Evolutionary conservation across 2,797 vertebrate genomes (phyloP).

Genomic region (Falco peregrinus): DNA sequence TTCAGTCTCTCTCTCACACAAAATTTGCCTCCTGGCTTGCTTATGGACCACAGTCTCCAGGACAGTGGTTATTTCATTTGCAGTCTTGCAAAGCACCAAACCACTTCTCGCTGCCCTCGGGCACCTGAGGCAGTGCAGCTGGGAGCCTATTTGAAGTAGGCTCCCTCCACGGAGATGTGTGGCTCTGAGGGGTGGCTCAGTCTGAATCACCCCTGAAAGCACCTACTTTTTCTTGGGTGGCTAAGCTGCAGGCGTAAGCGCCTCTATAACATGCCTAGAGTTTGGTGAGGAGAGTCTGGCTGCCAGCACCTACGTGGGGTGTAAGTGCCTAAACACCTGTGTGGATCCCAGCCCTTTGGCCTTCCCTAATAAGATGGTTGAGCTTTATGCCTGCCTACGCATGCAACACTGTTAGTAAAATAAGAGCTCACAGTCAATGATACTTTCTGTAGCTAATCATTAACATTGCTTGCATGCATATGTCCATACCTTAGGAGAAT

Average conservation of each 20-base stretch:
- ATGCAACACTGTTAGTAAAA: not conserved
- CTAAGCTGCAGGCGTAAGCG: not conserved
- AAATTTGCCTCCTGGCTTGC: not conserved
- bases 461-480: not conserved
- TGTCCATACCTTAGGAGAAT: not conserved
- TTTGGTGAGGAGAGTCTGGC: not conserved
- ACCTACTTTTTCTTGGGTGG: not conserved
- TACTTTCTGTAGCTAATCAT: not conserved
- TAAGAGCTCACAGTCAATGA: not conserved
- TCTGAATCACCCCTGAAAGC: not conserved
- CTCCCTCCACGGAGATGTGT: rapidly evolving
- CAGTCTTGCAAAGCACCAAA: not conserved
- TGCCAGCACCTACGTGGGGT: rapidly evolving
- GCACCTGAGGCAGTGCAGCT: rapidly evolving
- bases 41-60: not conserved
- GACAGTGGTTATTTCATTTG: not conserved
- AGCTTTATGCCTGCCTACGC: not conserved
- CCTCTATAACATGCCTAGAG: rapidly evolving
- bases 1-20: not conserved
- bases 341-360: not conserved
- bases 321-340: not conserved
- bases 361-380: not conserved
- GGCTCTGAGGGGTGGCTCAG: not conserved
- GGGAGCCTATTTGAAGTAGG: not conserved
- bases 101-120: rapidly evolving